Conservation (phyloP, 2,888 invertebrate genomes). For the Amphipyra berbera region DNA sequence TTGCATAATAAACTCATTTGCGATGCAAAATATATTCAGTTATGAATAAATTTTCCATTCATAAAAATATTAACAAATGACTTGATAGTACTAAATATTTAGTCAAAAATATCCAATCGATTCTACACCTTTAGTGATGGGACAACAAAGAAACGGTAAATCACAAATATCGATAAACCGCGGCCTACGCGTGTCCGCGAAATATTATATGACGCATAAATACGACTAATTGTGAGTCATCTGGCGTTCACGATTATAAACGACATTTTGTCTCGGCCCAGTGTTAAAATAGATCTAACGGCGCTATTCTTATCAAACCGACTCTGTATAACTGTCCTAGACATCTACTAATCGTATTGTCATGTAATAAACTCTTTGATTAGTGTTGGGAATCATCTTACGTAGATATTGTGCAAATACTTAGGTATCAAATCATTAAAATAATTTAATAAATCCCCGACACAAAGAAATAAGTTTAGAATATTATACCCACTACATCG, state of each 20-base stretch:
- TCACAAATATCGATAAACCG: slow-evolving; percentile 39
- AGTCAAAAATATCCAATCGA: slow-evolving; percentile 18
- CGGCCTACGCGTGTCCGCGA: slow-evolving; percentile 25
- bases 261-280: slow-evolving; percentile 49
- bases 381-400: slow-evolving; percentile 16
- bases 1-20: slow-evolving; percentile 34
- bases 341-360: slow-evolving; percentile 46
- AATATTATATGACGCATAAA: slow-evolving; percentile 48
- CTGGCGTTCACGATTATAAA: slow-evolving; percentile 49
- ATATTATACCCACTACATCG: too few species aligned
- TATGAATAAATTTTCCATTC: slow-evolving; percentile 41
- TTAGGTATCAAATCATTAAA: neutral
- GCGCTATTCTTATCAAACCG: slow-evolving; percentile 49
- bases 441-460: neutral
- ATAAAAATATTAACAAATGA: slow-evolving; percentile 37
- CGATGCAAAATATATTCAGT: slow-evolving; percentile 30
- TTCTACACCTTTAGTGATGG: slow-evolving; percentile 29
- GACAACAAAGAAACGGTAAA: slow-evolving; percentile 14
- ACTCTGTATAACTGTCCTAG: slow-evolving; percentile 47
- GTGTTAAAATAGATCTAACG: slow-evolving; percentile 53
- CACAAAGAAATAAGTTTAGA: too few species aligned
- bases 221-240: slow-evolving; percentile 51
- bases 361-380: slow-evolving; percentile 38
- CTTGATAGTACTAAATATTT: slow-evolving; percentile 22
- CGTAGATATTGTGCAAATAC: neutral